A percentile compares a stretch with the other conserved stretches of the same genome.
These are phyloP conservation scores for Caenorhabditis sp. DNA, from an alignment of 2,888 invertebrate genomes.

Conservation along the genomic window DNA sequence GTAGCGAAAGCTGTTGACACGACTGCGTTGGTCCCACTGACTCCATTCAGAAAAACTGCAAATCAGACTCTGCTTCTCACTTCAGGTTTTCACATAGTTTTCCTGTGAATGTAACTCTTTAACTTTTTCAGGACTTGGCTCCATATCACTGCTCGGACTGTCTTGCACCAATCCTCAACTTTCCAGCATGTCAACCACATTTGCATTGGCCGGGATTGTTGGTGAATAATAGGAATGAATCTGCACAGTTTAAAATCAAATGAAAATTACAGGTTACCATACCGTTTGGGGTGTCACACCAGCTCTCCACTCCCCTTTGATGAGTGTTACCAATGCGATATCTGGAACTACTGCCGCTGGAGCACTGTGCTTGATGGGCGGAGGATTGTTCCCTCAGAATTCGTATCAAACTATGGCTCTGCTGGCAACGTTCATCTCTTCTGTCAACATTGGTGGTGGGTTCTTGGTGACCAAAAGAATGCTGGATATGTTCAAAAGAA, in stretches of 20 bases:
- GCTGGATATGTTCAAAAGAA: conserved; percentile 90
- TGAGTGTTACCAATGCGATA: conserved; percentile 94
- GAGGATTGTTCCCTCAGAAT: conserved; percentile 80
- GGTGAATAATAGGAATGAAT: conserved; percentile 79
- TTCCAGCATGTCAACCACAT: conserved; percentile 89
- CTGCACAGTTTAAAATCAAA: no score
- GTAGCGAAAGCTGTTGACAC: conserved; percentile 28
- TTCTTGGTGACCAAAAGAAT: conserved; percentile 91
- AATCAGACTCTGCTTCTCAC: conserved; percentile 85
- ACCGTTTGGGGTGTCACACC: conserved; percentile 94
- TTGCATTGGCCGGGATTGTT: conserved; percentile 88
- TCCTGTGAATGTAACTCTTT: not conserved
- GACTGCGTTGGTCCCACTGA: conserved; percentile 78
- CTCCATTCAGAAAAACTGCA: conserved; percentile 85
- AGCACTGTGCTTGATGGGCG: conserved; percentile 89
- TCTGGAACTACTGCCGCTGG: conserved; percentile 92
- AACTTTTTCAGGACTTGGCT: conserved; percentile 82
- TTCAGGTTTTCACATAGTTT: conserved; percentile 84
- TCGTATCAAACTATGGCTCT: conserved; percentile 87
- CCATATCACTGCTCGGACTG: conserved; percentile 85
- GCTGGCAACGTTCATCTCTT: conserved; percentile 88
- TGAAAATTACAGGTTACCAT: conserved; percentile 84
- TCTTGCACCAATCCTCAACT: conserved; percentile 89
- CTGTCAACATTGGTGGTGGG: conserved; percentile 92
- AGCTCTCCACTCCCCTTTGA: conserved; percentile 90